Conservation (phyloP, 2,113 vertebrate genomes). For the Tachysurus vachellii region DNA sequence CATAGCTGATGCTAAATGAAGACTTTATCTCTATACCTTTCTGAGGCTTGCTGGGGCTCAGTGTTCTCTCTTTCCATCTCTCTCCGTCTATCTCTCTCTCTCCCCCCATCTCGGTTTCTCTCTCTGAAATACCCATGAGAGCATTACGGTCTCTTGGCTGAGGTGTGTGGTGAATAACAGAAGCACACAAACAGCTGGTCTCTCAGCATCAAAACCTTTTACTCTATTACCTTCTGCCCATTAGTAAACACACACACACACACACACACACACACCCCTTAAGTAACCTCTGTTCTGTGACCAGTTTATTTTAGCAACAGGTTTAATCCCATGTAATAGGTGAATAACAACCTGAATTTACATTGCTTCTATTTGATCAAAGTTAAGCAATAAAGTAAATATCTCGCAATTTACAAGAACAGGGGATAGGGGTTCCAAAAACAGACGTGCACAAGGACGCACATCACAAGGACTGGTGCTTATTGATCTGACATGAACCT, state of each 20-base stretch:
- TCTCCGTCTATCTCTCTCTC: neutral
- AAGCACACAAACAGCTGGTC: constrained; percentile 40
- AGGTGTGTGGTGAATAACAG: constrained; percentile 25
- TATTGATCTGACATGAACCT: neutral
- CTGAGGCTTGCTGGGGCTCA: neutral
- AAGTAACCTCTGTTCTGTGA: neutral
- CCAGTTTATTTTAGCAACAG: neutral
- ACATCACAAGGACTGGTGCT: neutral
- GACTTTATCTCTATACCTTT: neutral
- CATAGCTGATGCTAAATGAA: neutral
- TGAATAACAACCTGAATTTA: neutral
- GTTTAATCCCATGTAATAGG: neutral
- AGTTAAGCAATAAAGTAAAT: constrained; percentile 3
- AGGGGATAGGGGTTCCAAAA: neutral
- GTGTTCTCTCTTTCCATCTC: neutral
- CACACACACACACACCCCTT: neutral
- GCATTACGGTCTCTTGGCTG: constrained; percentile 26
- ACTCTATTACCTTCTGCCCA: neutral
- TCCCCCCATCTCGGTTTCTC: neutral
- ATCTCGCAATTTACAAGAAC: neutral
- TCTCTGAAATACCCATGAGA: constrained; percentile 17
- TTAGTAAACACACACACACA: neutral
- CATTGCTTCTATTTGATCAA: neutral
- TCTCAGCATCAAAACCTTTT: constrained; percentile 17
- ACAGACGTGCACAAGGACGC: neutral